Base-by-base conservation (phyloP, 2,888 invertebrate species). In the Xestia ashworthii region DNA sequence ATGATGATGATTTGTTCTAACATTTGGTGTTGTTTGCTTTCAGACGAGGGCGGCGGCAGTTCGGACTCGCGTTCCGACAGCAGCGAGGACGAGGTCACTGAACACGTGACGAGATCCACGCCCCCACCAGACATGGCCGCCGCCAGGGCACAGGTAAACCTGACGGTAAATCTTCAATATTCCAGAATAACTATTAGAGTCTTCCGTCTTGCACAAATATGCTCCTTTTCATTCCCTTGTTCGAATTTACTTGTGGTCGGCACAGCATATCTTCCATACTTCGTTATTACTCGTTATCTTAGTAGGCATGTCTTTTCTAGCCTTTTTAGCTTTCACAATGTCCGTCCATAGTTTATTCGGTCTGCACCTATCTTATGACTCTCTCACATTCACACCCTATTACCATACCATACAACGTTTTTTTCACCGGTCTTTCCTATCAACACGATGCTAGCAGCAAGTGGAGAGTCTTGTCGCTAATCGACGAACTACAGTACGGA, bases 11-110 rank as follows among this genome's bases (percentile, higher is more conserved):
- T 44, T 14, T 65, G 4, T 44, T 55, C 25, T 12, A 74, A 65
- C n/a, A 53, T 22, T 12, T 55, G 8, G 11, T 53, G 2, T 74
- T 58, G 9, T 71, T 77, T 78, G 4, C 78, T 92, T 95, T 0
- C 95, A 98, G 98, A 98, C 97, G 98, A 98, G 94, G 98, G 98
- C 91, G 98, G 96, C 87, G 98, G 95, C 91, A 96, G 95, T 87
- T 95, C 95, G 81, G 96, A 95, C 89, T 94, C 94, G 65, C 97
- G 97, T 78, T 97, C 98, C 76, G 98, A 98, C 94, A 98, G 98
- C 95, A 98, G 98, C 95, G 98, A 98, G 94, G 98, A 98, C 97
- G 97, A 98, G 97, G 98, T 98, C 94, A 98, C 98, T 64, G 98
- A 98, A 93, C 98, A 98, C 95, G 97, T 97, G 92, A 90, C 95